These are phyloP conservation scores for Triops cancriformis DNA, from an alignment of 1,140 invertebrate species.

Conservation along the genomic window DNA sequence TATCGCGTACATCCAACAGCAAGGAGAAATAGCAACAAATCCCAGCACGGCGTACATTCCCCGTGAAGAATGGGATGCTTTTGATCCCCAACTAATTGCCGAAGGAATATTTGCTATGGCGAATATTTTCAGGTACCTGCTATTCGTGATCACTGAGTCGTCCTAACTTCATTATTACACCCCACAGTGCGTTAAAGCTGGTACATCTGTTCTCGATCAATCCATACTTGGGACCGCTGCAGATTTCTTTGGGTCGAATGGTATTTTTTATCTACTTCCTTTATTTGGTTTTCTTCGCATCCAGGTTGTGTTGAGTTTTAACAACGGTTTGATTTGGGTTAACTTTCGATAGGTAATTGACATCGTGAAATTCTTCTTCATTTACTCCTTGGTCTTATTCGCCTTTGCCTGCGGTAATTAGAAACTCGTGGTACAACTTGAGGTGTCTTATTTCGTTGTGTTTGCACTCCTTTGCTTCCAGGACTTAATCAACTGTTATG, in stretches of 20 bases:
- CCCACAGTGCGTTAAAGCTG: slow-evolving; percentile 66
- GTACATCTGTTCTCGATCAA: slow-evolving; percentile 86
- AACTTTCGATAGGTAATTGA: slow-evolving; percentile 64
- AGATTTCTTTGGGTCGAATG: slow-evolving; percentile 63
- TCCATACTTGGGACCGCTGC: slow-evolving; percentile 76
- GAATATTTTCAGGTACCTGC: slow-evolving; percentile 72
- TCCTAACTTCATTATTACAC: slow-evolving; percentile 28
- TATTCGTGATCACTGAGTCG: neutral
- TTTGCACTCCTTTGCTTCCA: slow-evolving; percentile 37
- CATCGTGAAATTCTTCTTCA: slow-evolving; percentile 79
- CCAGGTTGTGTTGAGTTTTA: no score
- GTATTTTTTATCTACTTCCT: neutral
- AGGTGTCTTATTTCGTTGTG: neutral
- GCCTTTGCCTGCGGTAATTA: slow-evolving; percentile 67
- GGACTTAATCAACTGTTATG: slow-evolving; percentile 75
- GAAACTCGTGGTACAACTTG: neutral
- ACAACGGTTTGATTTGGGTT: neutral
- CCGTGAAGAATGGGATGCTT: slow-evolving; percentile 80
- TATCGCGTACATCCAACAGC: slow-evolving; percentile 67
- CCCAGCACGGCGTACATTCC: slow-evolving; percentile 59
- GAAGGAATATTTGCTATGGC: slow-evolving; percentile 91
- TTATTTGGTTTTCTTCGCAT: no score
- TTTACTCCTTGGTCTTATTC: slow-evolving; percentile 71
- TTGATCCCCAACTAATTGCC: slow-evolving; percentile 86
- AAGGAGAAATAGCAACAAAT: slow-evolving; percentile 53